These are phyloP conservation scores for Rissa tridactyla DNA, from an alignment of 2,113 vertebrate species.

Conservation along the genomic window DNA sequence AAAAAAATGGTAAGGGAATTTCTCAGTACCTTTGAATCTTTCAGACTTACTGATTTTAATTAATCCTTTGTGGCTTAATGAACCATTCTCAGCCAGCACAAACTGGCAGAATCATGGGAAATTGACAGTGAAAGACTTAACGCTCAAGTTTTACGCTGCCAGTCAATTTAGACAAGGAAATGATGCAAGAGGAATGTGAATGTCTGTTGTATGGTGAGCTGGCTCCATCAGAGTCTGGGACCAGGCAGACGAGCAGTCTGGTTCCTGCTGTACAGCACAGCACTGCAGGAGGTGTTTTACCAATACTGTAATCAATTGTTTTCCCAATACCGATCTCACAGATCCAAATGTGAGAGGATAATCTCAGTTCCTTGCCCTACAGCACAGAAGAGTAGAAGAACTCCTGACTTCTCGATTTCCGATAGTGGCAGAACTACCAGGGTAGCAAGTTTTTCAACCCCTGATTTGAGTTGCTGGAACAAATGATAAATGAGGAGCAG, in stretches of 20 bases:
- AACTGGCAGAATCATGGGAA: not conserved
- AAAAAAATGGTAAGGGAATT: not conserved
- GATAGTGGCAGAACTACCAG: not conserved
- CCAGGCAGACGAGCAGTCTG: not conserved
- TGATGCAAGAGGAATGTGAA: not conserved
- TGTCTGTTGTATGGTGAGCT: not conserved
- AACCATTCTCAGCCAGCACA: not conserved
- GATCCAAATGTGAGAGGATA: rapidly evolving
- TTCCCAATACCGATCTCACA: not conserved
- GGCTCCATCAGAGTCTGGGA: not conserved
- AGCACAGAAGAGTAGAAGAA: not conserved
- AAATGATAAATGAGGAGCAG: not conserved
- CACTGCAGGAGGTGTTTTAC: not conserved
- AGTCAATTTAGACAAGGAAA: not conserved
- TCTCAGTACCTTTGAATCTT: not conserved
- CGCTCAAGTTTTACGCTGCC: not conserved
- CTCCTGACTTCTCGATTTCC: not conserved
- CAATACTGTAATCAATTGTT: too few species aligned
- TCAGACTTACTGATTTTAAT: not conserved
- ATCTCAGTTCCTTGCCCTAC: not conserved
- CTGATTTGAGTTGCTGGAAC: not conserved
- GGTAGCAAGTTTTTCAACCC: not conserved
- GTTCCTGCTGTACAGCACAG: not conserved
- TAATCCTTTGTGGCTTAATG: not conserved
- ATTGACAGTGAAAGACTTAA: not conserved